Conservation (phyloP, 2,797 vertebrate genomes). For the Podarcis lilfordi region DNA sequence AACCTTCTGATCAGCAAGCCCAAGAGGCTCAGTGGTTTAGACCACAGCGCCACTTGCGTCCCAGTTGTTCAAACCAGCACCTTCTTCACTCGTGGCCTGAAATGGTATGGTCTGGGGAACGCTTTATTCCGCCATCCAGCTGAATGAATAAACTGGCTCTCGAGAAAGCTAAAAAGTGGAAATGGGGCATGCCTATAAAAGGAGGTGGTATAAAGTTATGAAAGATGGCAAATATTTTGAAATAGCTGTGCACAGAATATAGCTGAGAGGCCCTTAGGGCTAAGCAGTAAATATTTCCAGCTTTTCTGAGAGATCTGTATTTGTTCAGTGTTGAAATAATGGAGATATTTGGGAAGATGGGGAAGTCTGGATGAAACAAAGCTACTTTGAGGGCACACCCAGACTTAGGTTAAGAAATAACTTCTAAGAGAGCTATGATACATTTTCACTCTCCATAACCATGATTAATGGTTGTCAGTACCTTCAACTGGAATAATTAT, state of each 20-base stretch:
- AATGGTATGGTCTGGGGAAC: neutral
- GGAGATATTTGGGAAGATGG: neutral
- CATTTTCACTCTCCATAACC: neutral
- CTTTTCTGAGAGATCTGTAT: neutral
- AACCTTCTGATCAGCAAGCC: too few relatives aligned
- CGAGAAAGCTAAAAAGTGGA: neutral
- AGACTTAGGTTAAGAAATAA: slow-evolving; percentile 12
- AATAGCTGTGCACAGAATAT: too few relatives aligned
- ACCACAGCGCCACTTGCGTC: too few relatives aligned
- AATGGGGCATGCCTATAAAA: neutral
- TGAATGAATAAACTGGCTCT: neutral
- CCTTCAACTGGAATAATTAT: neutral
- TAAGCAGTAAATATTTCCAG: neutral
- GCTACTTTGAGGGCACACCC: neutral
- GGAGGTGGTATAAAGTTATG: neutral
- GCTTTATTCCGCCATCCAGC: neutral
- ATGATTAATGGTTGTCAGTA: neutral
- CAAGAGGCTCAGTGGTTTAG: too few relatives aligned
- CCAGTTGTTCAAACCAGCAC: neutral
- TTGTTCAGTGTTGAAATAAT: neutral
- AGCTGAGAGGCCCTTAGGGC: neutral
- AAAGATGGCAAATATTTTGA: neutral
- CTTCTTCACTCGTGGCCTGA: neutral
- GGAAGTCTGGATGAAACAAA: slow-evolving; percentile 14
- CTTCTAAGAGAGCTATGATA: slow-evolving; percentile 11